Percentiles rank a stretch among this genome's conserved stretches.
Conservation (phyloP, 2,113 vertebrate genomes). For the Mustela lutreola region DNA sequence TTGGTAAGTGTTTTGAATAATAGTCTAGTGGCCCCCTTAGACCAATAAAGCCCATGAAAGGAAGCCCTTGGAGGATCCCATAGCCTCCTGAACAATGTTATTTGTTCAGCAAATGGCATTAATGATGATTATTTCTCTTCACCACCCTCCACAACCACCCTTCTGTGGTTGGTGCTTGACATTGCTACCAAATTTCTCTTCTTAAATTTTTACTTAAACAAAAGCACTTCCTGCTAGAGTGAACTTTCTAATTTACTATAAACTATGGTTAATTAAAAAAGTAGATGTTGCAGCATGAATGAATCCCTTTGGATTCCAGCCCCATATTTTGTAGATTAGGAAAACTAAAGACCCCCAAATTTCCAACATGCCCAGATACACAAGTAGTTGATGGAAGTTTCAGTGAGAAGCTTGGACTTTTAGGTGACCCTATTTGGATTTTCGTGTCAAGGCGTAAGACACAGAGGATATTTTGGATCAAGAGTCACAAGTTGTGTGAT, state of each 20-base stretch:
- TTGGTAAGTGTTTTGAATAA: not conserved
- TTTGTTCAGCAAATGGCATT: not conserved
- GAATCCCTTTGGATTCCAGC: constrained; percentile 12
- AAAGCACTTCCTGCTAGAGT: not conserved
- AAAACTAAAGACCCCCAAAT: not conserved
- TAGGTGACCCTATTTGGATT: not conserved
- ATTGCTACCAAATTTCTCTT: not conserved
- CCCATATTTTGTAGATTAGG: not conserved
- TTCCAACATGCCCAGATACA: not conserved
- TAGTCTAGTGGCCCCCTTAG: not conserved
- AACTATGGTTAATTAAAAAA: not conserved
- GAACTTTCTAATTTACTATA: not conserved
- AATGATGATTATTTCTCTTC: not conserved
- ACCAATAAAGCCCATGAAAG: not conserved
- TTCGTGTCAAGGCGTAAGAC: not conserved
- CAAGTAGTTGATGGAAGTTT: not conserved
- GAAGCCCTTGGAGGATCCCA: not conserved
- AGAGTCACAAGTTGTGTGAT: not conserved
- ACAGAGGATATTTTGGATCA: not conserved
- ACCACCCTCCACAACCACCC: not conserved
- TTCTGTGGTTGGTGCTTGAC: not conserved
- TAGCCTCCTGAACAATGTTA: not conserved
- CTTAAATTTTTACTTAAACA: constrained; percentile 10
- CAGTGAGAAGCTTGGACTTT: not conserved
- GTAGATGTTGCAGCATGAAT: not conserved